phyloP scores from a whole-genome alignment of 2,113 vertebrate genomes.

The Hydropotes inermis region DNA sequence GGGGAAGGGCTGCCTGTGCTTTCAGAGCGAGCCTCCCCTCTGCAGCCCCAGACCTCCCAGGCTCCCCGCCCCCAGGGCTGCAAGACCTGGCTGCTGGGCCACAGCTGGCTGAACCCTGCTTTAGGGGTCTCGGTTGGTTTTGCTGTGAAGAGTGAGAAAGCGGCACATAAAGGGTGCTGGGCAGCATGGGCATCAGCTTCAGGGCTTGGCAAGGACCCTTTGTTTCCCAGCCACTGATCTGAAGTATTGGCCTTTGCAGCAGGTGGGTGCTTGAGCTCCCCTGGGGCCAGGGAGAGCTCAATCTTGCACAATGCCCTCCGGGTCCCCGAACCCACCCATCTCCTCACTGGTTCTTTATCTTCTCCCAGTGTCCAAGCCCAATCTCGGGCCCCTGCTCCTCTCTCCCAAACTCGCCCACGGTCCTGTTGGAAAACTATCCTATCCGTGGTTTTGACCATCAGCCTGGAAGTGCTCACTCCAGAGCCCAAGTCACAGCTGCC shows the following conservation, averaged over 20 bases:
- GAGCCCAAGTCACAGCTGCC: neutral
- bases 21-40: neutral
- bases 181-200: neutral
- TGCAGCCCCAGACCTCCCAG: neutral
- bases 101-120: slow-evolving; percentile 37
- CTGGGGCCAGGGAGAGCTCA: neutral
- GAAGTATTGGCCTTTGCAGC: neutral
- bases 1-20: slow-evolving; percentile 57
- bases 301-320: neutral
- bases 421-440: neutral
- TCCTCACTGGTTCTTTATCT: neutral
- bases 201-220: neutral
- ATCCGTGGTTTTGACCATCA: neutral
- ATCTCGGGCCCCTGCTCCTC: neutral
- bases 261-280: neutral
- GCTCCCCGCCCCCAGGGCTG: neutral
- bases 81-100: slow-evolving; percentile 47
- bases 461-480: neutral
- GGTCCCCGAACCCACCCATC: neutral
- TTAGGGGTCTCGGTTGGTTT: neutral
- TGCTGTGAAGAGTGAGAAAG: neutral
- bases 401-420: neutral
- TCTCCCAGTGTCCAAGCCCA: neutral
- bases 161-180: neutral
- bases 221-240: neutral